A percentile compares a stretch with the other conserved stretches of the same genome.
These are phyloP conservation scores for Hirtodrosophila alboralis DNA, from an alignment of 2,888 invertebrate species.

Conservation along the genomic window DNA sequence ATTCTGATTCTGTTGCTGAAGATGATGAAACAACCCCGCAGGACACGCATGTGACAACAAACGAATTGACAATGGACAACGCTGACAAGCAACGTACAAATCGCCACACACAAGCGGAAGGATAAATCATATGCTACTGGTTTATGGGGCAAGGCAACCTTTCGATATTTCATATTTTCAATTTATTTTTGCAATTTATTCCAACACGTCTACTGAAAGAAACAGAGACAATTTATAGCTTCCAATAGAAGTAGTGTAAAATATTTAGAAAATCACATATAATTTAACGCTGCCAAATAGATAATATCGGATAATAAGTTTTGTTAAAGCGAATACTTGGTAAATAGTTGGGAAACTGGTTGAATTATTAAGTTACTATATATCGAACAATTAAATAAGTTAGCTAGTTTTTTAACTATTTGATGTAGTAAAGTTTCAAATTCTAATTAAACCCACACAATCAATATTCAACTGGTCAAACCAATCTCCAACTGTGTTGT, in stretches of 20 bases:
- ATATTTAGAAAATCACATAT: neutral
- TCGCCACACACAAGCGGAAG: conserved; percentile 43
- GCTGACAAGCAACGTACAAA: conserved; percentile 58
- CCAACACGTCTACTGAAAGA: conserved; percentile 30
- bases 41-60: conserved; percentile 65
- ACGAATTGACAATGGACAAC: conserved; percentile 62
- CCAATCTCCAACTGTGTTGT: conserved; percentile 6
- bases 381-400: too few relatives aligned
- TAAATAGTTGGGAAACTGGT: too few relatives aligned
- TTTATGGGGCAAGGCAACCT: conserved; percentile 34
- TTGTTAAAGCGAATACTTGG: too few relatives aligned
- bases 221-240: conserved; percentile 28
- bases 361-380: too few relatives aligned
- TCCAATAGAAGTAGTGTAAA: conserved; percentile 2
- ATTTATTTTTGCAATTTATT: conserved; percentile 74
- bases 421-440: neutral
- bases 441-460: conserved; percentile 28
- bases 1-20: conserved; percentile 35
- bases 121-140: conserved; percentile 65
- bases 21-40: conserved; percentile 68
- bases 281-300: conserved; percentile 21
- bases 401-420: conserved; percentile 18
- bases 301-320: conserved; percentile 9
- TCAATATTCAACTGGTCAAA: conserved; percentile 26
- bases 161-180: conserved; percentile 71